A percentile compares a stretch with the other conserved stretches of the same genome.
Conservation (phyloP, 2,113 vertebrate genomes). For the Bombycilla garrulus region DNA sequence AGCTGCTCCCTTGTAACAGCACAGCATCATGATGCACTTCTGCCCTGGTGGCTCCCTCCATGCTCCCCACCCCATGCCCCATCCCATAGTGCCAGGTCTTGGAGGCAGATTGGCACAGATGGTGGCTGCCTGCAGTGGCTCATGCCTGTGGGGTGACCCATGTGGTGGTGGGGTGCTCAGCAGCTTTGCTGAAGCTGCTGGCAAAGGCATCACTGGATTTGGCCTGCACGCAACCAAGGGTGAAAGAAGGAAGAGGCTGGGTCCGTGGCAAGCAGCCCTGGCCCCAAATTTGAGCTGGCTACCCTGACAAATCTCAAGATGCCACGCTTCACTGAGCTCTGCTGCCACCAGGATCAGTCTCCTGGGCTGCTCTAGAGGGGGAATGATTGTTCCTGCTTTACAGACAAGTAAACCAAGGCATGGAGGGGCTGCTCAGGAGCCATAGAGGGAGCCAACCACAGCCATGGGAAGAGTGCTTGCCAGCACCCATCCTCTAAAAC, state of each 20-base stretch:
- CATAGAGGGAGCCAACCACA: background rate
- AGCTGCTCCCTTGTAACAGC: background rate
- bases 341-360: background rate
- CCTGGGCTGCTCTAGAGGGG: background rate
- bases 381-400: background rate
- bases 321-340: background rate
- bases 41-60: background rate
- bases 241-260: background rate
- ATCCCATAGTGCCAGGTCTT: background rate
- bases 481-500: background rate
- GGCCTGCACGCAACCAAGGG: rapidly evolving
- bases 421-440: background rate
- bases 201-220: background rate
- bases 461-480: background rate
- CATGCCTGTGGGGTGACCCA: background rate
- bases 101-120: background rate
- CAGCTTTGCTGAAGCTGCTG: background rate
- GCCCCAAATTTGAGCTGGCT: background rate
- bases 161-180: background rate
- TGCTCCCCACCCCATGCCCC: background rate
- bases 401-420: background rate
- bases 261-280: background rate
- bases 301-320: background rate
- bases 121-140: background rate
- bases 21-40: background rate